Percentiles rank a stretch among this genome's conserved stretches.
phyloP scores from a whole-genome alignment of 1,140 invertebrate species.

The Battus philenor region DNA sequence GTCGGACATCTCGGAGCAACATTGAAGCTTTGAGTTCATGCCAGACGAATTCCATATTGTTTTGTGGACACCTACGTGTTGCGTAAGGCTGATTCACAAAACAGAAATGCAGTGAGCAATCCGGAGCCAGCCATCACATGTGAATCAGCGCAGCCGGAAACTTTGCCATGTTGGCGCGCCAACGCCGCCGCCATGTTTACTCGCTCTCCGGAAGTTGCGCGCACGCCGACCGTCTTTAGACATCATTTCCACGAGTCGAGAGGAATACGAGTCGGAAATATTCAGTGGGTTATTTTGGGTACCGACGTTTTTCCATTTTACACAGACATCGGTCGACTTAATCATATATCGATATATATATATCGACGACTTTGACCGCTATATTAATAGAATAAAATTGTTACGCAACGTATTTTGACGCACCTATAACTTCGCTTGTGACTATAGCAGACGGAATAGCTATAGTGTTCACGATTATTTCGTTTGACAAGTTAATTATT shows the following conservation, averaged over 20 bases:
- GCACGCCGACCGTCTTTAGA: slow-evolving; percentile 67
- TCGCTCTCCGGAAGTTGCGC: slow-evolving; percentile 70
- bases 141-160: slow-evolving; percentile 72
- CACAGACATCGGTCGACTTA: slow-evolving; percentile 59
- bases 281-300: slow-evolving; percentile 60
- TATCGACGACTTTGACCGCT: slow-evolving; percentile 45
- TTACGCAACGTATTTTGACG: slow-evolving; percentile 52
- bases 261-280: slow-evolving; percentile 65
- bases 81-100: slow-evolving; percentile 67
- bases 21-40: slow-evolving; percentile 36
- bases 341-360: slow-evolving; percentile 68
- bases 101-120: slow-evolving; percentile 69
- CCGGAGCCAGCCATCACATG: slow-evolving; percentile 56
- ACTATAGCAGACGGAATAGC: slow-evolving; percentile 21
- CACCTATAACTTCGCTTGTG: slow-evolving; percentile 38
- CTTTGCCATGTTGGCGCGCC: slow-evolving; percentile 67
- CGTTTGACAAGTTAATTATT: neutral
- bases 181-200: slow-evolving; percentile 63
- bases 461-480: slow-evolving; percentile 4
- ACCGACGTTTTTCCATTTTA: slow-evolving; percentile 65
- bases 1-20: slow-evolving; percentile 23
- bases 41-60: slow-evolving; percentile 51
- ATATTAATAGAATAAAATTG: slow-evolving; percentile 64
- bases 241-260: slow-evolving; percentile 58
- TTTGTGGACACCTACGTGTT: slow-evolving; percentile 58